Evolutionary conservation across 1,140 invertebrate species (phyloP).

Genomic region (Drosophila paulistorum): DNA sequence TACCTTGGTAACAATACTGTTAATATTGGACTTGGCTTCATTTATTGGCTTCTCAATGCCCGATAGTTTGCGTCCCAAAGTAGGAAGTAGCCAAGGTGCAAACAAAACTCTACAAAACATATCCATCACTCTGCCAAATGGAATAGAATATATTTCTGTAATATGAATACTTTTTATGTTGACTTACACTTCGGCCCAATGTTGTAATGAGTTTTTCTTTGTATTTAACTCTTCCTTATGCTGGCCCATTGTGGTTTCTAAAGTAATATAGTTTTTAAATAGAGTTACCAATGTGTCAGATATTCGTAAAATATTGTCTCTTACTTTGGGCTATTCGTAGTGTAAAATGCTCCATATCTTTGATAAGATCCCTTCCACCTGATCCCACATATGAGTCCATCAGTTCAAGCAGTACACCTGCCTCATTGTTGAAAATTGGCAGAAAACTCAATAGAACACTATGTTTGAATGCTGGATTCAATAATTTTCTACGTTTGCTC

Average conservation of each 20-base stretch:
- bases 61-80: neutral
- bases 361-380: slow-evolving; percentile 30
- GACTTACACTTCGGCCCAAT: slow-evolving; percentile 29
- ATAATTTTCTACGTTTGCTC: slow-evolving; percentile 48
- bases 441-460: slow-evolving; percentile 61
- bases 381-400: slow-evolving; percentile 32
- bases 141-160: too few species aligned
- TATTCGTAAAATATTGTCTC: neutral
- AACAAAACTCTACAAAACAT: neutral
- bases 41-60: neutral
- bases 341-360: slow-evolving; percentile 42
- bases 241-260: slow-evolving; percentile 63
- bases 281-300: neutral
- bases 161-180: neutral
- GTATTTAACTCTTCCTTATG: slow-evolving; percentile 18
- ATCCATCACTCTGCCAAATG: neutral
- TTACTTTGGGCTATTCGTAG: slow-evolving; percentile 52
- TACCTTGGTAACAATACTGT: too few species aligned
- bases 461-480: slow-evolving; percentile 60
- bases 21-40: neutral
- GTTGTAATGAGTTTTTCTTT: slow-evolving; percentile 2
- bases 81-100: neutral
- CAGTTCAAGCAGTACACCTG: slow-evolving; percentile 25
- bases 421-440: slow-evolving; percentile 58
- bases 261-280: neutral